phyloP scores from a whole-genome alignment of 2,113 vertebrate species.

The Macrotus californicus region DNA sequence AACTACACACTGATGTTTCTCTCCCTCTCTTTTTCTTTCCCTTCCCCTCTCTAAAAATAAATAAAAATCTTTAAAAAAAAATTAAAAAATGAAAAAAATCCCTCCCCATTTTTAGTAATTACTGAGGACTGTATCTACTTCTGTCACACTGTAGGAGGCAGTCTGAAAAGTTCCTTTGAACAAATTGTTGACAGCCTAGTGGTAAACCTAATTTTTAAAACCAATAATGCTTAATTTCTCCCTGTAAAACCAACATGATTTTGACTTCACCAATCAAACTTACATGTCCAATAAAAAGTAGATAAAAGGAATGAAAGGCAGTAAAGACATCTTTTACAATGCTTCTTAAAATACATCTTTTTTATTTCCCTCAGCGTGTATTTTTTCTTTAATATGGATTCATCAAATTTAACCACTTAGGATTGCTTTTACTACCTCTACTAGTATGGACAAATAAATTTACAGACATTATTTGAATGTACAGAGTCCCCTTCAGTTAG shows the following conservation, averaged over 20 bases:
- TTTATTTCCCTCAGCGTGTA: neutral
- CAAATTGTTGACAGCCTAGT: neutral
- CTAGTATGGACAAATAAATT: neutral
- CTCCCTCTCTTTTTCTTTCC: too few relatives aligned
- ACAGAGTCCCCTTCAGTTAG: neutral
- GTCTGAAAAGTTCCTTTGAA: neutral
- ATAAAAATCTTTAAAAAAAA: too few relatives aligned
- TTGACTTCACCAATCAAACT: conserved; percentile 2
- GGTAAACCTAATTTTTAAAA: conserved; percentile 36
- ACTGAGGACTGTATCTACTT: neutral
- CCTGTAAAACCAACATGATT: neutral
- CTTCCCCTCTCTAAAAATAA: too few relatives aligned
- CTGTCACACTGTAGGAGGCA: neutral
- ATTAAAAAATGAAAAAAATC: neutral
- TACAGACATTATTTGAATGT: conserved; percentile 24
- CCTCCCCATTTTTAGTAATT: neutral
- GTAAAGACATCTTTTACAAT: neutral
- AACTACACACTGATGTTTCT: too few relatives aligned
- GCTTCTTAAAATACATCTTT: conserved; percentile 30
- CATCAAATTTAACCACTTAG: conserved; percentile 12
- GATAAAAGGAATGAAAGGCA: neutral
- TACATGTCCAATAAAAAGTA: neutral
- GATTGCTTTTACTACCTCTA: conserved; percentile 1
- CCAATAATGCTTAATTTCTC: conserved; percentile 15
- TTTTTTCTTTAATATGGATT: neutral